Conservation (phyloP, 2,797 vertebrate genomes). For the Diplodus puntazzo region DNA sequence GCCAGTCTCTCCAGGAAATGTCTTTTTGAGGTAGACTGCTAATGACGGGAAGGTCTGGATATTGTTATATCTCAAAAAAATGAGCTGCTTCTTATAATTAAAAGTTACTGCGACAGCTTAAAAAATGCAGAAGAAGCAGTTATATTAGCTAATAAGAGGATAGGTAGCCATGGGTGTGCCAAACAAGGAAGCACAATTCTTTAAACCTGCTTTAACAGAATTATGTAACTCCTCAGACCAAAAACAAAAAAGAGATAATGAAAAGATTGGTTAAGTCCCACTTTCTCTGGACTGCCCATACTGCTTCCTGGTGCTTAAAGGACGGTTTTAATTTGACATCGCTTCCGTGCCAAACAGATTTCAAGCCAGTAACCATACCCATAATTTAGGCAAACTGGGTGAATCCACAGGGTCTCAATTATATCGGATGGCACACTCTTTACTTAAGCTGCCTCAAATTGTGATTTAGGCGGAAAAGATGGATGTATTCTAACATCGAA, state of each 20-base stretch:
- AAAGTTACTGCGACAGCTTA: neutral
- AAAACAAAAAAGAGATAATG: slow-evolving; percentile 16
- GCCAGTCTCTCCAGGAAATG: neutral
- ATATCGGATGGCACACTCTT: slow-evolving; percentile 60
- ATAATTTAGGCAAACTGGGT: slow-evolving; percentile 58
- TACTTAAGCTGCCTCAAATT: slow-evolving; percentile 65
- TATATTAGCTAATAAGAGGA: neutral
- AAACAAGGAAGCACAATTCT: neutral
- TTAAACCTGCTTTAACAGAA: neutral
- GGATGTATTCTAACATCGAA: slow-evolving; percentile 51
- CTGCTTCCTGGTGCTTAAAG: slow-evolving; percentile 13
- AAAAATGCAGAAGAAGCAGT: neutral
- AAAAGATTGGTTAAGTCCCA: slow-evolving; percentile 17
- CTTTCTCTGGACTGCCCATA: slow-evolving; percentile 17
- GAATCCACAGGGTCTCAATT: slow-evolving; percentile 71
- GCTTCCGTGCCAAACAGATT: slow-evolving; percentile 53
- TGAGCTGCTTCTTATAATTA: neutral
- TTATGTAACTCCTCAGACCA: neutral
- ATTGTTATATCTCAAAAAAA: neutral
- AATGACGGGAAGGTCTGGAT: neutral
- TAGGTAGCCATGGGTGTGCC: neutral
- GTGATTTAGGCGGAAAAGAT: slow-evolving; percentile 60
- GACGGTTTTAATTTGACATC: slow-evolving; percentile 47
- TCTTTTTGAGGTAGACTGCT: neutral
- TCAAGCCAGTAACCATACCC: slow-evolving; percentile 53